phyloP scores from a whole-genome alignment of 1,140 invertebrate species.

The Leguminivora glycinivorella region DNA sequence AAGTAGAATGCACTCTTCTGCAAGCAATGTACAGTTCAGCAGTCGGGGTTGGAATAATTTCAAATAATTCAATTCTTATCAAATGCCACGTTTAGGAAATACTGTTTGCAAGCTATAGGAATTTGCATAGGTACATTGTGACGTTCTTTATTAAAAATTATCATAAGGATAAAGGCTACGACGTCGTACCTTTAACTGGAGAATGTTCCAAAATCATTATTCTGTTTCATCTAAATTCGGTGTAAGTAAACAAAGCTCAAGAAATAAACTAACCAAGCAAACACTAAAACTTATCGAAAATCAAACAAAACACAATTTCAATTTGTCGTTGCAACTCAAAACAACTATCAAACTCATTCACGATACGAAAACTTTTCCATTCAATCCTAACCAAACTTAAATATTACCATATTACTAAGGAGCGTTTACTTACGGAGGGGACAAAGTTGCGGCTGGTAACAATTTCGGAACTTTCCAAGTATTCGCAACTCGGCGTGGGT shows the following conservation, averaged over 20 bases:
- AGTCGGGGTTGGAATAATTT: no score
- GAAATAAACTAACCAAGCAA: background rate
- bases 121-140: no score
- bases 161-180: no score
- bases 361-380: conserved; percentile 22
- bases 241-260: background rate
- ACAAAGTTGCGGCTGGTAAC: conserved; percentile 16
- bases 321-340: conserved; percentile 14
- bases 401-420: conserved; percentile 27
- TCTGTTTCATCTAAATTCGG: no score
- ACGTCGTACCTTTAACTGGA: no score
- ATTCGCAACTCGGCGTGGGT: conserved; percentile 10
- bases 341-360: conserved; percentile 11
- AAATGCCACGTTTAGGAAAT: no score
- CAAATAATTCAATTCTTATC: no score
- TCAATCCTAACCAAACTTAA: conserved; percentile 21
- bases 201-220: no score
- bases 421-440: conserved; percentile 19
- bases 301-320: conserved; percentile 7
- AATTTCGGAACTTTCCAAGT: conserved; percentile 16
- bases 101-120: no score
- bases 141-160: no score
- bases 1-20: no score
- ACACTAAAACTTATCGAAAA: background rate
- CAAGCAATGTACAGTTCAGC: no score